A percentile compares a stretch with the other conserved stretches of the same genome.
Evolutionary conservation across 2,113 vertebrate genomes (phyloP).

Genomic region (Lagopus leucura): DNA sequence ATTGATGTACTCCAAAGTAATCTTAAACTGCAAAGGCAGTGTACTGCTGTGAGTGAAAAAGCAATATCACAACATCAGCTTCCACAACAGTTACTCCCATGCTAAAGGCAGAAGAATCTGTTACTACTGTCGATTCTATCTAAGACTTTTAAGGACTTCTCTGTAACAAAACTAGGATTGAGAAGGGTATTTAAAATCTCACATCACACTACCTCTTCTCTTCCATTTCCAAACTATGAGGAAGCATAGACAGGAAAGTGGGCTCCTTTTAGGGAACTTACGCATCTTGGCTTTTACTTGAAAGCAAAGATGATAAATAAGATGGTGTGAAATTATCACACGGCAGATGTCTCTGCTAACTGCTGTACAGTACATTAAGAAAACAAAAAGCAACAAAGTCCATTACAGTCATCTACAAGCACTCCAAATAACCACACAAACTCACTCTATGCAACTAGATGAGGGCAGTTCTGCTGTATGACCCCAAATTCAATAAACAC

Average conservation of each 20-base stretch:
- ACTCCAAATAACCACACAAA: background rate
- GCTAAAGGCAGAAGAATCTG: background rate
- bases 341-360: background rate
- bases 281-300: background rate
- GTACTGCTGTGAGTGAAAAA: background rate
- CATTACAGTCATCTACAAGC: background rate
- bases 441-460: background rate
- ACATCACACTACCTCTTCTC: background rate
- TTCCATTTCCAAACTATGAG: background rate
- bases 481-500: background rate
- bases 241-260: background rate
- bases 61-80: accelerated
- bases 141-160: background rate
- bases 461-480: background rate
- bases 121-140: background rate
- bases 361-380: background rate
- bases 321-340: background rate
- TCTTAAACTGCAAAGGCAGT: background rate
- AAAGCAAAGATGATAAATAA: background rate
- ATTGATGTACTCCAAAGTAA: background rate
- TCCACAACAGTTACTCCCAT: background rate
- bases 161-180: background rate
- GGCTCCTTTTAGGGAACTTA: background rate
- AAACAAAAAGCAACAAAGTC: background rate
- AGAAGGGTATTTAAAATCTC: background rate